Evolutionary conservation across 1,140 invertebrate genomes (phyloP).

Genomic region (Rhagoletis pomonella): DNA sequence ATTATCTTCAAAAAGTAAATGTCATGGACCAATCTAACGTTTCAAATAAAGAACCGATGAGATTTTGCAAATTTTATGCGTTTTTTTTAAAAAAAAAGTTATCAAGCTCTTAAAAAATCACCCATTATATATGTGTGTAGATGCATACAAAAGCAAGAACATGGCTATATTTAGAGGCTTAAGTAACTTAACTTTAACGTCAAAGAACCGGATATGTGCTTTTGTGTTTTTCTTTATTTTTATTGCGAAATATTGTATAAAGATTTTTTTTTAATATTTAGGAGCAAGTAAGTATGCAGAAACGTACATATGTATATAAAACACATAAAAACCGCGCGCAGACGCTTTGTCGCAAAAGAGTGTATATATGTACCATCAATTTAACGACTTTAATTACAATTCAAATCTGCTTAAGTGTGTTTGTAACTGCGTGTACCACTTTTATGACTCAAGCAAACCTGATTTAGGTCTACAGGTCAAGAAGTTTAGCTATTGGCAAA

Average conservation of each 20-base stretch:
- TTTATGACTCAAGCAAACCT: background rate
- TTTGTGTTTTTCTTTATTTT: background rate
- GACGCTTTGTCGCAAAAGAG: background rate
- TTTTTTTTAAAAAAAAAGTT: too few relatives aligned
- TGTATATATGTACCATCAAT: background rate
- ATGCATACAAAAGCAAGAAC: background rate
- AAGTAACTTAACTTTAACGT: background rate
- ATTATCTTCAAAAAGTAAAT: too few relatives aligned
- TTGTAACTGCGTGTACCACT: constrained; percentile 1
- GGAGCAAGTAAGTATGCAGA: background rate
- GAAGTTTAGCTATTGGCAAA: background rate
- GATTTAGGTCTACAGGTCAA: constrained; percentile 44
- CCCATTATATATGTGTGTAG: background rate
- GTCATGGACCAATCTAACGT: too few relatives aligned
- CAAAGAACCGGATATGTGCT: constrained; percentile 6
- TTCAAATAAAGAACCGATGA: too few relatives aligned
- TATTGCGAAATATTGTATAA: background rate
- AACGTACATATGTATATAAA: too few relatives aligned
- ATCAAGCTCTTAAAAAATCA: too few relatives aligned
- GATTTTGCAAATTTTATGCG: too few relatives aligned
- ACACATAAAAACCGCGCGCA: background rate
- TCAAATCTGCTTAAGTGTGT: background rate
- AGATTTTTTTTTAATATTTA: background rate
- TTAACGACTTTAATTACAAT: background rate
- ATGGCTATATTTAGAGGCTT: constrained; percentile 10